Evolutionary conservation across 1,140 invertebrate species (phyloP).

Genomic region (Microplitis demolitor): DNA sequence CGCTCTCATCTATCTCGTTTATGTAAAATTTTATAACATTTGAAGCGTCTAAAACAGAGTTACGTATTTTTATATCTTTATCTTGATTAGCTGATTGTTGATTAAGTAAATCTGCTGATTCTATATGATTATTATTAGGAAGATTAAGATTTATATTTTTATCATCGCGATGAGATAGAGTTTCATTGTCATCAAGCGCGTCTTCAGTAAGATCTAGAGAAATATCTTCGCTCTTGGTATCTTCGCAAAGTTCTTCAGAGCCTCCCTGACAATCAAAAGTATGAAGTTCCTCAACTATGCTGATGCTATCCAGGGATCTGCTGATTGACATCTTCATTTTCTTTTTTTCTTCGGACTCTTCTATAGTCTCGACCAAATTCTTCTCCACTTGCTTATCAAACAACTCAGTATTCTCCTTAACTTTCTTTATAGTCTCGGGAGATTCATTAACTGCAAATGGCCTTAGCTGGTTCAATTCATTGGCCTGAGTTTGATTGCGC

Average conservation of each 20-base stretch:
- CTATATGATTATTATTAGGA: not conserved
- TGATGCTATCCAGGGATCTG: constrained; percentile 55
- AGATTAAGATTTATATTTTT: constrained; percentile 5
- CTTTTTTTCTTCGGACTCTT: constrained; percentile 48
- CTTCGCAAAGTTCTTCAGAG: constrained; percentile 56
- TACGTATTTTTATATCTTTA: constrained; percentile 26
- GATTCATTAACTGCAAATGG: not conserved
- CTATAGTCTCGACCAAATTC: constrained; percentile 52
- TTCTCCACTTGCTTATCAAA: constrained; percentile 55
- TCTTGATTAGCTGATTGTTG: not conserved
- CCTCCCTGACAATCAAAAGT: constrained; percentile 62
- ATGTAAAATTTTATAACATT: constrained; percentile 58
- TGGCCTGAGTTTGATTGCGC: not conserved
- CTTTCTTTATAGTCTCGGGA: not conserved
- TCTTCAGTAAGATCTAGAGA: constrained; percentile 35
- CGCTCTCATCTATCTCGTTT: constrained; percentile 53
- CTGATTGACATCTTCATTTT: constrained; percentile 57
- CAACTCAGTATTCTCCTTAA: constrained; percentile 42
- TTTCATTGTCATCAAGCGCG: constrained; percentile 34
- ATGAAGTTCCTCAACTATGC: constrained; percentile 53
- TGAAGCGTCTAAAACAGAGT: constrained; percentile 42
- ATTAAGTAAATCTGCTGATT: not conserved
- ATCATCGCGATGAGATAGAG: constrained; percentile 24
- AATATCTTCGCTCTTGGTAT: constrained; percentile 43
- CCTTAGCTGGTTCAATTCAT: not conserved